Conservation (phyloP, 2,888 invertebrate species). For the Prenolepis imparis region DNA sequence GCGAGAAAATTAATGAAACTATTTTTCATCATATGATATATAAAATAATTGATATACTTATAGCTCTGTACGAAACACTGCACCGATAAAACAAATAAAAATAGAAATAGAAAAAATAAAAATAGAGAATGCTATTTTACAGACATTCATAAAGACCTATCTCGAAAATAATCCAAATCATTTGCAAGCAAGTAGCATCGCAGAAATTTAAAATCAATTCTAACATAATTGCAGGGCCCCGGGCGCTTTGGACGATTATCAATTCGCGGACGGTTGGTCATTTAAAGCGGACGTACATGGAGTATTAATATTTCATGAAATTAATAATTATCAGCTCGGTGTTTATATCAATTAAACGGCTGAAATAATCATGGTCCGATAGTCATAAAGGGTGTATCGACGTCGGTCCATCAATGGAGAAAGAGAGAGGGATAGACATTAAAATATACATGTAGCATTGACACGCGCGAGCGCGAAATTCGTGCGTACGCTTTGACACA, state of each 20-base stretch:
- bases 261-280: conserved; percentile 24
- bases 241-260: conserved; percentile 35
- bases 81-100: too few relatives aligned
- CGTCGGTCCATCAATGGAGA: neutral
- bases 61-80: neutral
- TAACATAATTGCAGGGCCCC: conserved; percentile 19
- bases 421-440: neutral
- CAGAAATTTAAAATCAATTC: conserved; percentile 33
- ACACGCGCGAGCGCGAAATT: conserved; percentile 50
- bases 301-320: conserved; percentile 56
- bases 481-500: conserved; percentile 33
- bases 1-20: neutral
- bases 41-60: neutral
- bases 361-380: conserved; percentile 44
- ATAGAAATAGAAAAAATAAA: neutral
- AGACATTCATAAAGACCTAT: neutral
- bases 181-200: neutral
- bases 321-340: conserved; percentile 50
- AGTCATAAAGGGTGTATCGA: conserved; percentile 41
- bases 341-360: conserved; percentile 56
- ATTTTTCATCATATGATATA: neutral
- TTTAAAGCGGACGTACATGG: conserved; percentile 43
- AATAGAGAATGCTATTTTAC: neutral
- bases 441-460: conserved; percentile 17
- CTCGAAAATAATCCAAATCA: neutral